Evolutionary conservation across 2,888 invertebrate genomes (phyloP), one percentile per base, ranked within the genome.

Genomic region (Microdon myrmicae): DNA sequence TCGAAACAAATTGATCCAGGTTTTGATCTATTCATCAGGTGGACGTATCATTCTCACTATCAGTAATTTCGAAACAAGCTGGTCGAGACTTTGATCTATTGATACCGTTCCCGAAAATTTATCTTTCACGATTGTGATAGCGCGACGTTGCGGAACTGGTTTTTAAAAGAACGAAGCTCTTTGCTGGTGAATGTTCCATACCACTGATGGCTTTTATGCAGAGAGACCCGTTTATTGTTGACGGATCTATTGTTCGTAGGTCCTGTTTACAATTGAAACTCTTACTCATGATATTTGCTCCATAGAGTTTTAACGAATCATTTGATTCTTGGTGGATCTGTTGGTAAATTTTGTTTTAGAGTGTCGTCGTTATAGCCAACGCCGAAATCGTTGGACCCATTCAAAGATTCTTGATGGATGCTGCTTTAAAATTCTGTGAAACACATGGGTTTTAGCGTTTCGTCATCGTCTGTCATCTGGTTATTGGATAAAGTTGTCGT

Each of bases 311-410:
- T 1, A 81, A 69, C 2, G 80, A 81, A 53, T 81, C 80, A 49
- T n/a, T 81, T 77, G 51, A 81, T 81, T 17, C 80, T 74, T 8
- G 80, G 79, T 3, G 80, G 80, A 74, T 81, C 80, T 19, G 80
- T 79, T 7, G 80, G 80, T 58, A 79, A 79, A 68, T 80, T 80
- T 2, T 73, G 74, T 68, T 81, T 81, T 2, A 81, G 58, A 2
- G 79, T 78, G 48, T 71, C 76, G 9, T 79, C 78, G 34, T 75
- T 78, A n/a, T n/a, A n/a, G n/a, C 72, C 73, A 19, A 72, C 73
- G 45, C 73, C 73, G 68, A 80, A 75, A 7, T n/a, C n/a, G n/a
- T n/a, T n/a, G n/a, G n/a, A n/a, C n/a, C n/a, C n/a, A n/a, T n/a
- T n/a, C n/a, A n/a, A n/a, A n/a, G n/a, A n/a, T n/a, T n/a, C n/a